phyloP scores from a whole-genome alignment of 2,888 invertebrate genomes.

The Caenorhabditis imperialis region DNA sequence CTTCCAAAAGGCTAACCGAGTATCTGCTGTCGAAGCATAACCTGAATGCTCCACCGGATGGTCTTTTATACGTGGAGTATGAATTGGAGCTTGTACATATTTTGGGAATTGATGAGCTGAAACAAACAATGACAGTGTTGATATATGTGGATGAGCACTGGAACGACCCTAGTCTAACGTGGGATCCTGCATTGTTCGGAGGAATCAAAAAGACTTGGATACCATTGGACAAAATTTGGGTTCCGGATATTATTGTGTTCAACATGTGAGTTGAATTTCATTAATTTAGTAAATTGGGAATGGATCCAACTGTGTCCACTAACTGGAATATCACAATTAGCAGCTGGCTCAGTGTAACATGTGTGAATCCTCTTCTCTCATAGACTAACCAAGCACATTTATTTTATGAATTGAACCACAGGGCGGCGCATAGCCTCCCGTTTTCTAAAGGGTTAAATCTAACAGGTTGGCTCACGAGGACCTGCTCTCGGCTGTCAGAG shows the following conservation, averaged over 20 bases:
- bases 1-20: constrained; percentile 72
- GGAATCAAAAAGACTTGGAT: constrained; percentile 88
- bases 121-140: constrained; percentile 76
- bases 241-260: constrained; percentile 90
- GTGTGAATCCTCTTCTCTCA: no score
- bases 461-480: constrained; percentile 76
- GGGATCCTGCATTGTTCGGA: constrained; percentile 89
- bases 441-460: constrained; percentile 62
- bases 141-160: constrained; percentile 82
- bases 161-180: constrained; percentile 88
- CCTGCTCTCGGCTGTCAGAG: constrained; percentile 70
- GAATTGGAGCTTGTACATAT: constrained; percentile 76
- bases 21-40: constrained; percentile 72
- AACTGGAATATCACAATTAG: no score
- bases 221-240: constrained; percentile 88
- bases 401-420: constrained; percentile 7
- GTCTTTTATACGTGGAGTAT: constrained; percentile 71
- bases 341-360: no score
- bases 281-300: no score
- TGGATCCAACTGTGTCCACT: background rate
- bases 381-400: constrained; percentile 1
- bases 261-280: constrained; percentile 85
- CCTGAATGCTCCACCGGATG: constrained; percentile 74
- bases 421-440: constrained; percentile 52
- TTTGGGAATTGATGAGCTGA: constrained; percentile 76